Evolutionary conservation across 2,888 invertebrate species (phyloP), one percentile per base, ranked within the genome.

Genomic region (Eupithecia tripunctaria): DNA sequence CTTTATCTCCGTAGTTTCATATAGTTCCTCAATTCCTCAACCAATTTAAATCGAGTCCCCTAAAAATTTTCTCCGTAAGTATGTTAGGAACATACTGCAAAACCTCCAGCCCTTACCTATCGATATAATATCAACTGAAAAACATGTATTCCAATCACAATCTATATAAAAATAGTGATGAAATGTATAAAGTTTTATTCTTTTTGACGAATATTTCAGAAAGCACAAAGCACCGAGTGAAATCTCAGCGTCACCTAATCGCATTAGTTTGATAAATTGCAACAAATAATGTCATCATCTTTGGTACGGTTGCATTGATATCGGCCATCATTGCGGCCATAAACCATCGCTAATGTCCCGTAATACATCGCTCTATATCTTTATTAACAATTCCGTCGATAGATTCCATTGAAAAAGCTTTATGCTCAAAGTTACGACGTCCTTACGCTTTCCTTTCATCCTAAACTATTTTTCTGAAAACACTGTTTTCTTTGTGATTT

Each of bases 401-500:
- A 90, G 91, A 92, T 91, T 91, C 91, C 88, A 90, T 93, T 93
- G 91, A 93, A 91, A 87, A 89, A 76, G 89, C 88, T 94, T 94
- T 93, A 94, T 91, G 91, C 84, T 84, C 87, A 74, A 81, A 89
- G 89, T 94, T 92, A 94, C 93, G 94, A 93, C 88, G 84, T 84
- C 86, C 89, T 91, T 91, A 91, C 89, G 88, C 90, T 92, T 92
- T 91, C 89, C 91, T 92, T 93, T 92, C 90, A 91, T 91, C 82
- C 89, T 79, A 85, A 88, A 94, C 91, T 91, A 93, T 93, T 89
- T 88, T 93, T 91, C 92, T 91, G 91, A 93, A 94, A 94, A 94
- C 90, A 91, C 85, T 92, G 92, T 93, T 93, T 93, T 93, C 94
- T 93, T 93, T 93, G 87, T 90, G 86, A 91, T 93, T 93, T 93